Percentiles rank a stretch among this genome's conserved stretches.
phyloP scores from a whole-genome alignment of 2,797 vertebrate species.

The Somateria mollissima region DNA sequence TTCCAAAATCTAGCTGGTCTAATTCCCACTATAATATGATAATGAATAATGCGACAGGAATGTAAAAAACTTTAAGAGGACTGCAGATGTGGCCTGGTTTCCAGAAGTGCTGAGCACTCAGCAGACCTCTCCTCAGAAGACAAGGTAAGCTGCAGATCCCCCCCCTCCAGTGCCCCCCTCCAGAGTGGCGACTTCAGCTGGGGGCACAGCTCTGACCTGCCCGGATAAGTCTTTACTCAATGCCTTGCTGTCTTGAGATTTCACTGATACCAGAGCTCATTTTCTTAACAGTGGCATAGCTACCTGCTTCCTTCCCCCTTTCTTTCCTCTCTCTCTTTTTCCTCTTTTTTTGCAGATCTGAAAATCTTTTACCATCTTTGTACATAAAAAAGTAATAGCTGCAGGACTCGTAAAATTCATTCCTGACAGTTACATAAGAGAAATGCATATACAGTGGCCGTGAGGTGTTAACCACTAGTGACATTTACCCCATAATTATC shows the following conservation, averaged over 20 bases:
- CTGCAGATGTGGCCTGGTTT: neutral
- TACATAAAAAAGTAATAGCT: neutral
- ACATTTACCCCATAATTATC: constrained; percentile 40
- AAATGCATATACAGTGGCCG: neutral
- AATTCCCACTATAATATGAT: neutral
- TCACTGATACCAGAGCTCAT: neutral
- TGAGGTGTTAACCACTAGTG: constrained; percentile 59
- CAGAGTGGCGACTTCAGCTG: neutral
- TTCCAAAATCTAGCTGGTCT: neutral
- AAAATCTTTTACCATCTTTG: neutral
- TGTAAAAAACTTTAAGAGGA: neutral
- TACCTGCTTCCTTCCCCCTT: constrained; percentile 5
- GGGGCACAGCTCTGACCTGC: neutral
- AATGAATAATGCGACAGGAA: neutral
- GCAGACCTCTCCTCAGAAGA: neutral
- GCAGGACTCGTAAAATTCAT: neutral
- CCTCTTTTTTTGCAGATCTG: neutral
- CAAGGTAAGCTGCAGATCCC: neutral
- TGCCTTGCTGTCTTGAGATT: neutral
- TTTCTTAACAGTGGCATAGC: neutral
- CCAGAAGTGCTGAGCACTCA: neutral
- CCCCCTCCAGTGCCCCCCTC: neutral
- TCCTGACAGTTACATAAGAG: constrained; percentile 65
- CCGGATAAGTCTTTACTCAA: neutral
- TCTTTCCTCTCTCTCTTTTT: neutral